These are phyloP conservation scores for Motacilla tschutschensis DNA, from an alignment of 2,113 vertebrate genomes.

Conservation along the genomic window DNA sequence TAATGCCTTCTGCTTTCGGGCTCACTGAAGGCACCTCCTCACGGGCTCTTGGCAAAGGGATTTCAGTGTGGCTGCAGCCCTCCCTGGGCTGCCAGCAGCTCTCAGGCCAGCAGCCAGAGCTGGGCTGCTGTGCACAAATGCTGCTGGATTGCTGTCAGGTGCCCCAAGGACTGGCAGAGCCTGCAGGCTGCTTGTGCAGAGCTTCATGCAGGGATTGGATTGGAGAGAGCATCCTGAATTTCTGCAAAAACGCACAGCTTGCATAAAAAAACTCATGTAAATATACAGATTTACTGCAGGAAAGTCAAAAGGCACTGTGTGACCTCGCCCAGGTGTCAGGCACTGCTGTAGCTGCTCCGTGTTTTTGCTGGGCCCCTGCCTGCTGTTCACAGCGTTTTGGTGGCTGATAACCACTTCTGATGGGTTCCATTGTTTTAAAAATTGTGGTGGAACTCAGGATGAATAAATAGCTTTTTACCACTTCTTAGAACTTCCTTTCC, in stretches of 20 bases:
- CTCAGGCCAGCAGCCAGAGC: fast-evolving
- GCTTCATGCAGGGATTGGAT: neutral
- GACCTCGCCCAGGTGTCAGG: neutral
- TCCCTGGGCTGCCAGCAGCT: neutral
- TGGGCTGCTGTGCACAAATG: fast-evolving
- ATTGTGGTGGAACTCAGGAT: neutral
- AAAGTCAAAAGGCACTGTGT: neutral
- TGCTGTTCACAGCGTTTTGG: neutral
- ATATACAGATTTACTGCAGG: neutral
- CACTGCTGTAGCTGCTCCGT: neutral
- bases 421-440: neutral
- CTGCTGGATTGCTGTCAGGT: fast-evolving
- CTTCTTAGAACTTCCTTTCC: neutral
- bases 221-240: neutral
- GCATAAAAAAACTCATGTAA: neutral
- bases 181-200: neutral
- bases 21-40: neutral
- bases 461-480: neutral
- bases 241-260: neutral
- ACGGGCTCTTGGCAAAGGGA: neutral
- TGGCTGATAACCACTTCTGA: neutral
- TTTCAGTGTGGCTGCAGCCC: neutral
- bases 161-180: fast-evolving
- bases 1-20: fast-evolving
- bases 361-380: neutral